Conservation (phyloP, 53 echinoderm and acorn worm species). For the Luidia sarsii region DNA sequence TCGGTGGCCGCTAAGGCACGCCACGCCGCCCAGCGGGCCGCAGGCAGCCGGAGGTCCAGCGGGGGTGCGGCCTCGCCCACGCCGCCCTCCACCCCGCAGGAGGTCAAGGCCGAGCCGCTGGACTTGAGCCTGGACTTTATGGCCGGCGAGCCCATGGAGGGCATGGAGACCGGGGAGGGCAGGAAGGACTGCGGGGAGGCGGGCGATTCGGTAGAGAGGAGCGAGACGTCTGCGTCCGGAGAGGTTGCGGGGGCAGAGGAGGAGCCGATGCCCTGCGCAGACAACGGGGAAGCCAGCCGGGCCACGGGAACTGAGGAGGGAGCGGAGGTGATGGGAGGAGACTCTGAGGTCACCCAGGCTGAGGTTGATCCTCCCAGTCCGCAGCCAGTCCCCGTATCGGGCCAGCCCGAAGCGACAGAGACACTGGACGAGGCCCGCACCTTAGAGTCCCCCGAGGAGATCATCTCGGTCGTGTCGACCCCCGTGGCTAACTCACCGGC, state of each 20-base stretch:
- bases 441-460: conserved; percentile 56
- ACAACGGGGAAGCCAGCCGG: not conserved
- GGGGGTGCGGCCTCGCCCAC: conserved; percentile 39
- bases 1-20: conserved; percentile 71
- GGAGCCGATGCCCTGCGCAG: not conserved
- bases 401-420: not conserved
- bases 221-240: too few relatives aligned
- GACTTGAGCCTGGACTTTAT: not conserved
- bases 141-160: conserved; percentile 18
- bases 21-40: conserved; percentile 57
- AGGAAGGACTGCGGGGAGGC: not conserved
- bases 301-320: not conserved
- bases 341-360: not conserved
- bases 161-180: not conserved
- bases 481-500: conserved; percentile 57
- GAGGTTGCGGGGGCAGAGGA: too few relatives aligned
- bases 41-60: conserved; percentile 49
- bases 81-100: conserved; percentile 39
- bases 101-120: conserved; percentile 44
- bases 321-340: not conserved
- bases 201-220: too few relatives aligned
- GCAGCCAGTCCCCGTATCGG: too few relatives aligned
- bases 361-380: conserved; percentile 7
- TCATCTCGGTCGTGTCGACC: conserved; percentile 69
- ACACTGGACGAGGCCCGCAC: not conserved